Evolutionary conservation across 2,888 invertebrate genomes (phyloP), one percentile per base, ranked within the genome.

Genomic region (Campoplex capitator): DNA sequence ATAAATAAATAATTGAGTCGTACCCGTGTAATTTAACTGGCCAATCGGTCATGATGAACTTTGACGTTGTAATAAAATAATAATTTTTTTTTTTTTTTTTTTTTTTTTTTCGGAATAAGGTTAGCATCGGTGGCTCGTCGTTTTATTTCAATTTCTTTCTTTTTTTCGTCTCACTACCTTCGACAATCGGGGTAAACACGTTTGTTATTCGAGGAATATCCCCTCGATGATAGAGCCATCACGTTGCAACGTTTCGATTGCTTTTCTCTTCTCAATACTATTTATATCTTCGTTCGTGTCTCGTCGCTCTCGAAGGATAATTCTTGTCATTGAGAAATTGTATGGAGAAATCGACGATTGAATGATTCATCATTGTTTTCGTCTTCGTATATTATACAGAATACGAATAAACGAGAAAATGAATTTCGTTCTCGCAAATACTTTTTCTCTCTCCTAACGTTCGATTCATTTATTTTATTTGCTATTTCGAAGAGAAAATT

Each of bases 201-300:
- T 89, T 91, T 91, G 90, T 91, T 91, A 91, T 91, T 92, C 91
- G 88, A 90, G 88, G 88, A 91, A 92, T 91, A 92, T 91, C 89
- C 89, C 90, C 88, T 75, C 62, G 62, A 65, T 9, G 76, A 87
- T 85, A 85, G 75, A 74, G 70, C 67, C 68, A 65, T 58, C 68
- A 56, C 62, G 76, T 74, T 38, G 65, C 38, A 67, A 35, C 54
- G 54, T 68, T 51, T 23, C 16, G 56, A 58, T 51, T 56, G 77
- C 32, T 48, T 65, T 68, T 56, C 18, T 81, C 45, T 73, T 78
- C 42, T 70, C 45, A 32, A 35, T n/a, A 42, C 32, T 48, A 51
- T 74, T 73, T 65, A 62, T 58, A 81, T 74, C 56, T 54, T 58
- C 68, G 23, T 76, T 70, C 45, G 68, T 71, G 32, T 38, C 70